Conservation (phyloP, 2,797 vertebrate genomes). For the Eurystomus glaucurus region DNA sequence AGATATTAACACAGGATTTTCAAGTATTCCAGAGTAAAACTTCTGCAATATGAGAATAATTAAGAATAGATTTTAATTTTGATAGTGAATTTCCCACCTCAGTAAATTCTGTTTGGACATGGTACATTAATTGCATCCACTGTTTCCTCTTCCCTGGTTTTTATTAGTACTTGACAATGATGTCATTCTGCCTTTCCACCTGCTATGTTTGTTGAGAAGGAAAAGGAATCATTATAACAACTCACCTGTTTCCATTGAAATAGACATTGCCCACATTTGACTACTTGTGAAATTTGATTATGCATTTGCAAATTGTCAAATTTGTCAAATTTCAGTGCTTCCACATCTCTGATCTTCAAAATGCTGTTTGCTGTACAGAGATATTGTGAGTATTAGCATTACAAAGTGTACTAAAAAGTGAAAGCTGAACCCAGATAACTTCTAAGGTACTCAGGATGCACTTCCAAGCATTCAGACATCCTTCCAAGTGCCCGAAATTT, state of each 20-base stretch:
- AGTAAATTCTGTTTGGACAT: not conserved
- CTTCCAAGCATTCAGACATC: not conserved
- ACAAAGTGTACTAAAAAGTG: not conserved
- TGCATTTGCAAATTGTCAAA: not conserved
- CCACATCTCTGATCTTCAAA: not conserved
- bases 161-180: not conserved
- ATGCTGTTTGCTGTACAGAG: not conserved
- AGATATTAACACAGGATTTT: not conserved
- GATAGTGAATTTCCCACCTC: not conserved
- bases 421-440: not conserved
- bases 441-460: not conserved
- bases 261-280: not conserved
- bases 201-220: not conserved
- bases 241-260: constrained; percentile 26
- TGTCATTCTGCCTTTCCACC: not conserved
- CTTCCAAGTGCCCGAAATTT: not conserved
- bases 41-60: not conserved
- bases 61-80: not conserved
- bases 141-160: not conserved
- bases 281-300: not conserved
- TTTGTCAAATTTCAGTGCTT: not conserved
- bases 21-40: not conserved
- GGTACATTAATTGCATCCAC: not conserved
- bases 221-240: constrained; percentile 1
- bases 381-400: not conserved